Percentiles rank a stretch among this genome's conserved stretches.
Conservation (phyloP, 2,797 vertebrate species). For the Heliangelus exortis region DNA sequence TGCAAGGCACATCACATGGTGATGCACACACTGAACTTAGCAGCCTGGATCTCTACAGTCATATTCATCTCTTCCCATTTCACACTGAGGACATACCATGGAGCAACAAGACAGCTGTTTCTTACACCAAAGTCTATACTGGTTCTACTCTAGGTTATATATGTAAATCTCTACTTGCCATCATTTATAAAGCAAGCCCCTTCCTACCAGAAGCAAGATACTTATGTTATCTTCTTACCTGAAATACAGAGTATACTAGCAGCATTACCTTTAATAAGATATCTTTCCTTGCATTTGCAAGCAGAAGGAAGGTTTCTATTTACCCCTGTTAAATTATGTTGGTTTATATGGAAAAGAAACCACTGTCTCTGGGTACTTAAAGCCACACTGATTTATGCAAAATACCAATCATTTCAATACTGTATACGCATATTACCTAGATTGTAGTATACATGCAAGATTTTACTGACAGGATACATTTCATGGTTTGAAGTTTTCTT, state of each 20-base stretch:
- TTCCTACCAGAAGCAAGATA: not conserved
- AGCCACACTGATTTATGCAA: not conserved
- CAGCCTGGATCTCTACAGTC: not conserved
- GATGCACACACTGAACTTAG: fast-evolving
- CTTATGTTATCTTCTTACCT: not conserved
- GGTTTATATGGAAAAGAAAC: not conserved
- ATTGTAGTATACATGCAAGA: not conserved
- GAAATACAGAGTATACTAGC: not conserved
- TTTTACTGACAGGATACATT: not conserved
- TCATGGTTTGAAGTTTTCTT: not conserved
- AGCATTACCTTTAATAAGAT: not conserved
- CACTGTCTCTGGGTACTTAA: not conserved
- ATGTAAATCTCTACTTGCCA: not conserved
- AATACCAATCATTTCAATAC: not conserved
- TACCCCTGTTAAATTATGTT: not conserved
- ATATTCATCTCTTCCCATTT: not conserved
- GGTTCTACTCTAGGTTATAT: not conserved
- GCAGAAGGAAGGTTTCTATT: not conserved
- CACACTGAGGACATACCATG: not conserved
- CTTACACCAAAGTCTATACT: not conserved
- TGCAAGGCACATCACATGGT: not conserved
- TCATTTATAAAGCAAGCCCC: not conserved
- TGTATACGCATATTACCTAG: not conserved
- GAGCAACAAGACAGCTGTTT: not conserved
- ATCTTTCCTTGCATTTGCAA: not conserved